Evolutionary conservation across 1,140 invertebrate genomes (phyloP).

Genomic region (Diorhabda carinulata): DNA sequence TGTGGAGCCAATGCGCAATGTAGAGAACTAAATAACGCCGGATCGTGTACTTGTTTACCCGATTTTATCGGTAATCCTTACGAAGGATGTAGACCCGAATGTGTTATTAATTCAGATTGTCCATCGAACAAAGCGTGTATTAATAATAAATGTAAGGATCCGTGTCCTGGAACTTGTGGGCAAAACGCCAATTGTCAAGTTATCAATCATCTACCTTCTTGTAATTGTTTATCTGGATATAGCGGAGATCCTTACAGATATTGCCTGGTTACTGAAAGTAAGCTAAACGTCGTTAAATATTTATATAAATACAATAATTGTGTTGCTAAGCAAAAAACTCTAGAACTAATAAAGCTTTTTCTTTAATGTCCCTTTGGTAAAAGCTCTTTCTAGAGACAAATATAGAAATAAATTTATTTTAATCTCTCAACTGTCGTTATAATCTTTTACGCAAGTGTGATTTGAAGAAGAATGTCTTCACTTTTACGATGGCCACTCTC

Average conservation of each 20-base stretch:
- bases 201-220: conserved; percentile 55
- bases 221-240: conserved; percentile 54
- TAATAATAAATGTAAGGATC: conserved; percentile 51
- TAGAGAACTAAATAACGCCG: conserved; percentile 46
- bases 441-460: too few species aligned
- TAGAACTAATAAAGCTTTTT: too few species aligned
- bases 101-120: conserved; percentile 52
- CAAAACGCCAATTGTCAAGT: conserved; percentile 55
- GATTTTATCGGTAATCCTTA: conserved; percentile 54
- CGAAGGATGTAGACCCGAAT: conserved; percentile 51
- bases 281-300: not conserved
- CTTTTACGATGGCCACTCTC: too few species aligned
- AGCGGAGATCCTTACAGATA: conserved; percentile 55
- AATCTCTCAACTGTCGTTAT: too few species aligned
- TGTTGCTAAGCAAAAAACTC: too few species aligned
- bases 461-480: too few species aligned
- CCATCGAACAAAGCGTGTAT: conserved; percentile 48
- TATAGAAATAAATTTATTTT: too few species aligned
- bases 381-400: too few species aligned
- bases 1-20: conserved; percentile 54
- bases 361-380: too few species aligned
- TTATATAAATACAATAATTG: too few species aligned
- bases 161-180: conserved; percentile 53
- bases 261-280: conserved; percentile 41
- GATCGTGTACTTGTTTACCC: conserved; percentile 51